phyloP scores from a whole-genome alignment of 2,797 vertebrate species.

The Todus mexicanus region DNA sequence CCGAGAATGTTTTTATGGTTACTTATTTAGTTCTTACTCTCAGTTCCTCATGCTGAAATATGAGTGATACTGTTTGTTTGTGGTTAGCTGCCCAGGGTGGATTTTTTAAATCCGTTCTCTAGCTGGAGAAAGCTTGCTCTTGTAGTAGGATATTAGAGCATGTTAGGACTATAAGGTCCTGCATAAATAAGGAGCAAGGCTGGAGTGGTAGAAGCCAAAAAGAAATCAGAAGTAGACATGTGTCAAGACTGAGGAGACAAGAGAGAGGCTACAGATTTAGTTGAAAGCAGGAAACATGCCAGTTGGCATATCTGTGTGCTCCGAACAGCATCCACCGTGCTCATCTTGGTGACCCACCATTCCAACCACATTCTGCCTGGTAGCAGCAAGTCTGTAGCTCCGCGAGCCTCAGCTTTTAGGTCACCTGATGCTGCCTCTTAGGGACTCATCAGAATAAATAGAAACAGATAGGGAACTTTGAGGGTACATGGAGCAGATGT shows the following conservation, averaged over 20 bases:
- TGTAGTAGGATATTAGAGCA: not conserved
- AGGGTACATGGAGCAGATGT: not conserved
- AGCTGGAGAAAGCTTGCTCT: not conserved
- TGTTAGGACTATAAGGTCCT: not conserved
- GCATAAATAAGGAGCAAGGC: not conserved
- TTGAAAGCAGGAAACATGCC: not conserved
- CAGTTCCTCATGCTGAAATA: not conserved
- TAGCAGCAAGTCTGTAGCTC: not conserved
- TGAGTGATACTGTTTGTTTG: not conserved
- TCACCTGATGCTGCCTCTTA: not conserved
- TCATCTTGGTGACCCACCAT: accelerated
- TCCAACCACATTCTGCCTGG: not conserved
- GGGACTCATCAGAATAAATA: not conserved
- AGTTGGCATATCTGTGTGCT: not conserved
- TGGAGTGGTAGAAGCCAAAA: not conserved
- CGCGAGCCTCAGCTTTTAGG: not conserved
- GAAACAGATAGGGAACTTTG: not conserved
- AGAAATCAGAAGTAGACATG: not conserved
- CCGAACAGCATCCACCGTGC: accelerated
- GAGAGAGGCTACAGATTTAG: not conserved
- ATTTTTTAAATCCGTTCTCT: not conserved
- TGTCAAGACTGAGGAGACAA: not conserved
- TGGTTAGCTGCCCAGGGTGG: not conserved
- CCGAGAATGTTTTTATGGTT: not conserved
- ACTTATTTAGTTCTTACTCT: not conserved